Base-by-base conservation (phyloP, 2,888 invertebrate species). In the Dynastes maya region DNA sequence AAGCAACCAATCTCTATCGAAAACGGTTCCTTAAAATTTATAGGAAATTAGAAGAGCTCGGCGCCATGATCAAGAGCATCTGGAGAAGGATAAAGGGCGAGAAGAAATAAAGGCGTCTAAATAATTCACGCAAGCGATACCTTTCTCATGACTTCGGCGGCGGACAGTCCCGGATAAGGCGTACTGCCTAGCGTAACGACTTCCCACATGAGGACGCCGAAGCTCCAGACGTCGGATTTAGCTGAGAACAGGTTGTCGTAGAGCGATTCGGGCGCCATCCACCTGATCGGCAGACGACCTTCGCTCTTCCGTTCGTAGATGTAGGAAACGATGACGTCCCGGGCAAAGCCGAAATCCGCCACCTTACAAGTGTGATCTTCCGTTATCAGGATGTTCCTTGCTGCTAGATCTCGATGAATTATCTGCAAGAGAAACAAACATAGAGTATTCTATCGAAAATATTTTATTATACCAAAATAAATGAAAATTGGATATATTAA, bases 191-290 rank as follows among this genome's bases (percentile, higher is more conserved):
- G 91, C 0, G 98, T 98, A 9, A 98, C 96, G 71, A 98, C 96
- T 89, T 98, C 98, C 98, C 98, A 98, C 85, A 98, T 93, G 9
- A 98, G 91, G 13, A 98, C 95, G 0, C 98, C 98, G 85, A 97
- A 98, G 84, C 97, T 97, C 98, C 98, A 98, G 64, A 98, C 95
- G 87, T 98, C 98, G 1, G 97, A 97, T 88, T 97, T 97, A 1
- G 95, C 94, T 11, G 97, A 96, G 89, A 97, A 98, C 86, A 97
- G 93, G 86, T 97, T 97, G 87, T 98, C 97, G 88, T 96, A 97
- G 1, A 98, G 92, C 1, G 97, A 97, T 86, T 98, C 98, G 0
- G 97, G 97, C 0, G 98, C 97, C 98, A 98, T 98, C 98, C 98
- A 98, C 87, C 97, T 90, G 64, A 93, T 91, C 1, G 92, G 92